These are phyloP conservation scores for Anolis carolinensis DNA, from an alignment of 2,113 vertebrate species.

Conservation along the genomic window DNA sequence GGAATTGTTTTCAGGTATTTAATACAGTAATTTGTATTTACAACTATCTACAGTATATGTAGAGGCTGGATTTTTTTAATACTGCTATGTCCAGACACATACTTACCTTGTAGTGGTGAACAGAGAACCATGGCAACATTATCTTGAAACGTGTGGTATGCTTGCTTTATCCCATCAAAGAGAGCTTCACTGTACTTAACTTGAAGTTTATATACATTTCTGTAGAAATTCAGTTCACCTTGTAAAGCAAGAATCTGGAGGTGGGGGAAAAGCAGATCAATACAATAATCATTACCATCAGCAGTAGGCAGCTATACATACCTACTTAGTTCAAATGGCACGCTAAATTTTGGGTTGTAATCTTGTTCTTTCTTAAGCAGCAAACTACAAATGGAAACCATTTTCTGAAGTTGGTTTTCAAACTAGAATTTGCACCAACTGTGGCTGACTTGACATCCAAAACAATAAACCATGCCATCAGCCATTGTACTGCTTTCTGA, in stretches of 20 bases:
- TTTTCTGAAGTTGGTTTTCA: background rate
- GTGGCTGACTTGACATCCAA: background rate
- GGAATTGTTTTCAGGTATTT: background rate
- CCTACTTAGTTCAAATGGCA: background rate
- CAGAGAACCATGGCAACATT: conserved; percentile 60
- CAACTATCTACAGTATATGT: background rate
- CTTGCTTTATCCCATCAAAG: conserved; percentile 59
- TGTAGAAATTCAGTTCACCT: conserved; percentile 66
- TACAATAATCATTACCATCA: background rate
- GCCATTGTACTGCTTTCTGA: background rate
- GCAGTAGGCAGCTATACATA: background rate
- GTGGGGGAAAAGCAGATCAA: background rate
- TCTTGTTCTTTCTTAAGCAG: background rate
- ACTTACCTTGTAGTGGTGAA: conserved; percentile 61
- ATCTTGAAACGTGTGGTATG: conserved; percentile 68
- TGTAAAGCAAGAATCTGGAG: conserved; percentile 58
- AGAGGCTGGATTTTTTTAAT: background rate
- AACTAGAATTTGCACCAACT: background rate
- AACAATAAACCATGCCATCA: background rate
- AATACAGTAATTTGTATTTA: background rate
- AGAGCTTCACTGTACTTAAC: conserved; percentile 59
- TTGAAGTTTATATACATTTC: conserved; percentile 61
- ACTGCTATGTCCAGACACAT: background rate
- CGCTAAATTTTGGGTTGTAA: too few species aligned
- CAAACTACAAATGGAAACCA: background rate